Conservation (phyloP, 2,797 vertebrate genomes). For the Syngnathus rostellatus region DNA sequence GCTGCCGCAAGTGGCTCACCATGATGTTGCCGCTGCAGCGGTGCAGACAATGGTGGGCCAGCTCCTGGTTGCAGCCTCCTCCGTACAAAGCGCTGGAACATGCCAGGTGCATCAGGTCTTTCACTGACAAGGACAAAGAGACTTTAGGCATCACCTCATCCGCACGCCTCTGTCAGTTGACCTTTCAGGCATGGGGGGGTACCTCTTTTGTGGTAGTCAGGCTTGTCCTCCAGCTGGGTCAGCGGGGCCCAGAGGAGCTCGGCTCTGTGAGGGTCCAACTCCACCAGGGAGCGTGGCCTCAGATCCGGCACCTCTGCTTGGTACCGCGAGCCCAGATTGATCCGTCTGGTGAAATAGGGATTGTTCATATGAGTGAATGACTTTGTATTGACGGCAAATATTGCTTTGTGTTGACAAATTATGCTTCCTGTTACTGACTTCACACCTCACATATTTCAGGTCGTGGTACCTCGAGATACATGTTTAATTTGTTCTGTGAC, state of each 20-base stretch:
- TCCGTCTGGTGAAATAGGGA: constrained; percentile 70
- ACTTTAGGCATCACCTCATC: too few relatives aligned
- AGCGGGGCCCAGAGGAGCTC: constrained; percentile 85
- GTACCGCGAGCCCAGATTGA: constrained; percentile 93
- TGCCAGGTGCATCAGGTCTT: constrained; percentile 85
- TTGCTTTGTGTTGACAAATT: too few relatives aligned
- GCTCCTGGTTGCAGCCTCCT: constrained; percentile 94
- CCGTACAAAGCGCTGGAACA: constrained; percentile 91
- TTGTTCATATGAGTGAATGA: neutral
- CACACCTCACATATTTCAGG: too few relatives aligned
- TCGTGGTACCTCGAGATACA: too few relatives aligned
- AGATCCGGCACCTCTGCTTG: constrained; percentile 91
- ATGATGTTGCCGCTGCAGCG: constrained; percentile 85
- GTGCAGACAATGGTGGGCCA: constrained; percentile 86
- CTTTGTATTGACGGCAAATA: too few relatives aligned
- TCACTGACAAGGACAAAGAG: constrained; percentile 44
- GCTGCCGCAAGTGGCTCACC: constrained; percentile 68
- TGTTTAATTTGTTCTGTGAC: too few relatives aligned
- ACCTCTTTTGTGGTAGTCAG: constrained; percentile 76
- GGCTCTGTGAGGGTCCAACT: constrained; percentile 78
- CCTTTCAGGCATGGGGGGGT: neutral
- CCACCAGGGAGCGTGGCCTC: constrained; percentile 71
- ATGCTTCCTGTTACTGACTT: too few relatives aligned
- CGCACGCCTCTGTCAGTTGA: neutral
- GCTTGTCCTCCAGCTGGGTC: constrained; percentile 68